Evolutionary conservation across 1,140 invertebrate genomes (phyloP).

Genomic region (Neotoxoptera formosana): DNA sequence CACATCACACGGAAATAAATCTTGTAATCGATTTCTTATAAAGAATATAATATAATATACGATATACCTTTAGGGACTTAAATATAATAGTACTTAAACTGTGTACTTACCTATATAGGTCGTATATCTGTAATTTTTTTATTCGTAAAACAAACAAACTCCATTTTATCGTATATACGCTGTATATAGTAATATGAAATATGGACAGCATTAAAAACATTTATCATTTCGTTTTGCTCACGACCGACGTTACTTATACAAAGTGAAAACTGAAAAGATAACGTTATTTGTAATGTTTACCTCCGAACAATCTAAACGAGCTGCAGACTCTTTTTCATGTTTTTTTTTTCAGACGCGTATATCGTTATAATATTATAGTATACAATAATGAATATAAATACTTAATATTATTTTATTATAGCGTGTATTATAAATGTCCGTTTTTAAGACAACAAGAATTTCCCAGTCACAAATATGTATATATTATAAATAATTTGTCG

Average conservation of each 20-base stretch:
- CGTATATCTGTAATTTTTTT: neutral
- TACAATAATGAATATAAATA: neutral
- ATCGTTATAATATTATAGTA: neutral
- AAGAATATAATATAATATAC: neutral
- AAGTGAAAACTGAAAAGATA: slow-evolving; percentile 20
- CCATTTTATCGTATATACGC: neutral
- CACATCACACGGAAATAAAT: neutral
- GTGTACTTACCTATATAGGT: neutral
- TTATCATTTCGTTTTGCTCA: neutral
- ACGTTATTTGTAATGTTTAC: slow-evolving; percentile 8
- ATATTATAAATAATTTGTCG: neutral
- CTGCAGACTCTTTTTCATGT: neutral
- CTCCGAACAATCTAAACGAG: neutral
- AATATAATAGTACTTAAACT: neutral
- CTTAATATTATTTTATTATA: neutral
- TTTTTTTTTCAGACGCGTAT: neutral
- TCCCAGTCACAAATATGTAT: neutral
- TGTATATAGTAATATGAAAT: neutral
- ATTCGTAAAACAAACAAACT: neutral
- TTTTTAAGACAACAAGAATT: slow-evolving; percentile 14
- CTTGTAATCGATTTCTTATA: neutral
- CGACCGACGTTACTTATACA: neutral
- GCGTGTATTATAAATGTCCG: neutral
- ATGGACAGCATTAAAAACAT: neutral
- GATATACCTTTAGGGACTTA: neutral